These are phyloP conservation scores for Pseudomyrmex concolor DNA, from an alignment of 1,140 invertebrate species.

Conservation along the genomic window DNA sequence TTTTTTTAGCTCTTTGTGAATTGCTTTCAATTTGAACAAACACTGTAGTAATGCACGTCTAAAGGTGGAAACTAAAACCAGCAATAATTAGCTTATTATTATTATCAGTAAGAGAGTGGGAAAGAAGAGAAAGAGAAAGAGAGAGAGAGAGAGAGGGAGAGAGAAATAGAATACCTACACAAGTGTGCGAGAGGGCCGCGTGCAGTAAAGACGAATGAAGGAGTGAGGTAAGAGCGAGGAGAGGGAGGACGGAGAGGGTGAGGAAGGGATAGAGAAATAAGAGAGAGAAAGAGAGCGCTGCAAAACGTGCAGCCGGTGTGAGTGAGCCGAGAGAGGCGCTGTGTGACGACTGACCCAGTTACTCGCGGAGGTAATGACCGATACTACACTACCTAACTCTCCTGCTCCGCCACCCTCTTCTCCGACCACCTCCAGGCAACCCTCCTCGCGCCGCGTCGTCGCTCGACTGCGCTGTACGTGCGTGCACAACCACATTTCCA, in stretches of 20 bases:
- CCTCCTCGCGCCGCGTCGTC: slow-evolving; percentile 57
- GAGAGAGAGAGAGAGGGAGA: neutral
- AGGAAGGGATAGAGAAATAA: slow-evolving; percentile 23
- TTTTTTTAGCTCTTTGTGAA: no score
- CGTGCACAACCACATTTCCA: neutral
- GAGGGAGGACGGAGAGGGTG: neutral
- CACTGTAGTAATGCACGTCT: no score
- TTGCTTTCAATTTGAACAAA: no score
- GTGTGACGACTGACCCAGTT: slow-evolving; percentile 85
- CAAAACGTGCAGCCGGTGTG: slow-evolving; percentile 79
- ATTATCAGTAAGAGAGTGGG: no score
- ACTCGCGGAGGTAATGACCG: slow-evolving; percentile 85
- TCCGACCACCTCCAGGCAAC: slow-evolving; percentile 37
- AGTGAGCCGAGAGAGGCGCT: slow-evolving; percentile 80
- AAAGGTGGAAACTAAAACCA: no score
- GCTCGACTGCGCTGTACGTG: slow-evolving; percentile 24
- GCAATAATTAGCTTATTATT: no score
- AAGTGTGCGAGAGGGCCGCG: slow-evolving; percentile 13
- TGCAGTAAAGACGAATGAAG: neutral
- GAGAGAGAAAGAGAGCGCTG: slow-evolving; percentile 57
- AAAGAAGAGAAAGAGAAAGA: slow-evolving; percentile 48
- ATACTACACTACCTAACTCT: slow-evolving; percentile 83
- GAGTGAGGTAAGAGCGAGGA: neutral
- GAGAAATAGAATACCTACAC: slow-evolving; percentile 16
- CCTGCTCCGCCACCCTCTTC: slow-evolving; percentile 66